Evolutionary conservation across 2,888 invertebrate species (phyloP), one percentile per base, ranked within the genome.

Genomic region (Schizotus pectinicornis): DNA sequence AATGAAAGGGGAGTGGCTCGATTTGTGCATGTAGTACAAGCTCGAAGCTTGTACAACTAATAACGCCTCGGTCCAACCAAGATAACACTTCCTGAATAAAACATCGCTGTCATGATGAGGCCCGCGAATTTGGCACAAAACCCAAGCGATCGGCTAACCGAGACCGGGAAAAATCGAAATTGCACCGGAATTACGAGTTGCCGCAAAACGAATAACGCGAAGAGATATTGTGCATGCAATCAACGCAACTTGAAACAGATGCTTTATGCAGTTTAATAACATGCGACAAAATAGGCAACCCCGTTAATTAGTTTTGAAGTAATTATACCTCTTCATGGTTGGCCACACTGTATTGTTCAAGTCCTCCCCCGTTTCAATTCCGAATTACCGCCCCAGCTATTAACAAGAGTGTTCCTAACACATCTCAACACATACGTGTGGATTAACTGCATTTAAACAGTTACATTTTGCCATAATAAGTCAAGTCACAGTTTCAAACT

Each of bases 291-390:
- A 56, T 49, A 49, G 43, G 43, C 49, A 43, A n/a, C 67, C 69
- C 69, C 73, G 69, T 72, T 76, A 76, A 76, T 76, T 76, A 76
- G 74, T 76, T 74, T 67, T 68, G 69, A 74, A 75, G 74, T 75
- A 76, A 76, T 76, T 76, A 76, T 71, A 69, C 67, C 70, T 67
- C 74, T 73, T 72, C 70, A 73, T 66, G 72, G 74, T 71, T 67
- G 70, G 70, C 72, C 72, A 71, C 72, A 72, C 69, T 64, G 68
- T 68, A 73, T 69, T 72, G 71, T 72, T 66, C 67, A 55, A 62
- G 64, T 67, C 64, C 69, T 74, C 66, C 56, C 22, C 63, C 67
- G 71, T 69, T 68, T 70, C 68, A 72, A 72, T 72, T 73, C 66
- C 60, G 63, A 68, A 67, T 68, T 66, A 63, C 66, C 67, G 61